Base-by-base conservation (phyloP, 2,113 vertebrate species). In the Eublepharis macularius region DNA sequence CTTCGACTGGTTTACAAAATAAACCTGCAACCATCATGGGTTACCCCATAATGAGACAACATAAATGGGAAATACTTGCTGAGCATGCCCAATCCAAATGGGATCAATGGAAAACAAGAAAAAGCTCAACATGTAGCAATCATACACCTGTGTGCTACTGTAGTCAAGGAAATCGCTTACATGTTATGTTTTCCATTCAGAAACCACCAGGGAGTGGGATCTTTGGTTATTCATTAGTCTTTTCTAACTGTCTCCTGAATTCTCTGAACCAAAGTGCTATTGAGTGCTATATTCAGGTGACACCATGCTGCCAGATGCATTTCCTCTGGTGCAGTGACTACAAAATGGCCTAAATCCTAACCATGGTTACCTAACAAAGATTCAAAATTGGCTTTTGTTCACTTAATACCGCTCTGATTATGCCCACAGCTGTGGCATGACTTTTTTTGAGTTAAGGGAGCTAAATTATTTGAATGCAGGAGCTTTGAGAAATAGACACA, bases 41-140 rank as follows among this genome's bases (percentile, higher is more conserved):
- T 78, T 39, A 51, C 45, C 54, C 17, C 77, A n/a, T 57, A 85
- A 43, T 66, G 43, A 85, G 84, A 72, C 76, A 65, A 81, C 34
- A 90, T 82, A 81, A 70, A 29, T 88, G 84, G 32, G 36, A 17
- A 72, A 69, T 54, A 73, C 77, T 45, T 14, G 16, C 29, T 0
- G 49, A 87, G 73, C 5, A 66, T 69, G 73, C 36, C 65, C 84
- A 57, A 78, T 57, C 47, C 49, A 47, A 60, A 72, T 78, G 93
- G 21, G 26, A 65, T 85, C 86, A 83, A 65, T 92, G 88, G 80
- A 76, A 41, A 29, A 88, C 29, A 57, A 75, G 86, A 91, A 92
- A 90, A 88, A 94, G 91, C 89, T 80, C 72, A 91, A 93, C 87
- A 88, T 60, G 63, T 93, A 92, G 77, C 81, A 87, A 90, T 79